These are phyloP conservation scores for Dryobotodes eremita DNA, from an alignment of 2,888 invertebrate species.

Conservation along the genomic window DNA sequence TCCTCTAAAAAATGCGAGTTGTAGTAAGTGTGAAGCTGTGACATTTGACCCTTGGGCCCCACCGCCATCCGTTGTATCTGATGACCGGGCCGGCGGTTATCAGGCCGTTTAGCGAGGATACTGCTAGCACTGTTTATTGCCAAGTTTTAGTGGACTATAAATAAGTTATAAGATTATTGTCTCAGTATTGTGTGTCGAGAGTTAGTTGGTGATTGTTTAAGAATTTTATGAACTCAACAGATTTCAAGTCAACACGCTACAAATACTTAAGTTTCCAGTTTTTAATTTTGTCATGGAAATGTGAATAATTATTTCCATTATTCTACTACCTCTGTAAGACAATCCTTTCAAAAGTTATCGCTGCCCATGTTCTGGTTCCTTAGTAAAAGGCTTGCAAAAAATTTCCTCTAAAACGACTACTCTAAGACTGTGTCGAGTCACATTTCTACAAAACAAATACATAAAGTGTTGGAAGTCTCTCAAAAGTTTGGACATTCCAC, in stretches of 20 bases:
- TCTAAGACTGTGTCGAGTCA: constrained; percentile 15
- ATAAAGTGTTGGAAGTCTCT: constrained; percentile 39
- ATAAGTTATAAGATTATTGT: constrained; percentile 22
- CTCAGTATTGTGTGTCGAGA: neutral
- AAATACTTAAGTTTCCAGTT: neutral
- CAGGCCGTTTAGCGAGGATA: constrained; percentile 58
- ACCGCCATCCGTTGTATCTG: constrained; percentile 78
- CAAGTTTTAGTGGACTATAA: constrained; percentile 38
- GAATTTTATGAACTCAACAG: neutral
- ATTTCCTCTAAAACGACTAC: neutral
- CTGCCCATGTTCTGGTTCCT: neutral
- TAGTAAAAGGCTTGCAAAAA: too few species aligned
- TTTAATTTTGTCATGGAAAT: too few species aligned
- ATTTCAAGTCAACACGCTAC: neutral
- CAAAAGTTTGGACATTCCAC: constrained; percentile 48
- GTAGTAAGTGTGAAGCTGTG: constrained; percentile 82
- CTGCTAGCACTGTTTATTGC: constrained; percentile 50
- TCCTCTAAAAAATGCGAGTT: constrained; percentile 74
- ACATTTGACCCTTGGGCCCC: constrained; percentile 81
- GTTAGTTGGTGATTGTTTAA: neutral
- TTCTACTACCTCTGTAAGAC: neutral
- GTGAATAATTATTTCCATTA: neutral
- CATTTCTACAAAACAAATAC: constrained; percentile 37
- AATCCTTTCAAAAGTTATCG: neutral
- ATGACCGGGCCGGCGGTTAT: constrained; percentile 77